A percentile compares a stretch with the other conserved stretches of the same genome.
These are phyloP conservation scores for Drosophila borealis DNA, from an alignment of 2,888 invertebrate genomes.

Conservation along the genomic window DNA sequence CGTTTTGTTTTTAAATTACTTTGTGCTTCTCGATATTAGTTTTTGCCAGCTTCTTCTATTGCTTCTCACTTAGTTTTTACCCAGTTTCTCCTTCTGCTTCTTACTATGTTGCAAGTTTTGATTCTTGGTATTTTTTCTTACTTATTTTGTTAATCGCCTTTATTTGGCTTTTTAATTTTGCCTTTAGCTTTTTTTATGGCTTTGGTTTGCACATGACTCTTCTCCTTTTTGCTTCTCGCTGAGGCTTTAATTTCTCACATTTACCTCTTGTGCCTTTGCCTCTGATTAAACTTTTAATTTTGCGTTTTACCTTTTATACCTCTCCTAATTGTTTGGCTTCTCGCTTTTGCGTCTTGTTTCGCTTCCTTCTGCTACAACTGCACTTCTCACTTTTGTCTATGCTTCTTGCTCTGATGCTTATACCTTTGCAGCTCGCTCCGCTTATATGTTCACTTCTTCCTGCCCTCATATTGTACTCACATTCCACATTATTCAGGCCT, in stretches of 20 bases:
- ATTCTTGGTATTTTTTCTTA: neutral
- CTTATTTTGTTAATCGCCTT: neutral
- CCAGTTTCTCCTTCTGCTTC: neutral
- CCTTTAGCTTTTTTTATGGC: neutral
- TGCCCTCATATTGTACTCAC: neutral
- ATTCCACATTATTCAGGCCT: conserved; percentile 8
- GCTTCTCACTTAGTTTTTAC: neutral
- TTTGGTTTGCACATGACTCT: conserved; percentile 1
- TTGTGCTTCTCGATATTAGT: neutral
- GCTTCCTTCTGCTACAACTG: too few relatives aligned
- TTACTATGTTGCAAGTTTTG: neutral
- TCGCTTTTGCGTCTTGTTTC: neutral
- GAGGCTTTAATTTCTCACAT: neutral
- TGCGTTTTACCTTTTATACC: neutral
- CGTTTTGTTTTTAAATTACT: neutral
- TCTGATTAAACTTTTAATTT: neutral
- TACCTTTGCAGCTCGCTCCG: neutral
- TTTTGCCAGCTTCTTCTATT: neutral
- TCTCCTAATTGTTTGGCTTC: neutral
- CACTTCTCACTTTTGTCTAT: too few relatives aligned
- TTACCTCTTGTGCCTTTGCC: too few relatives aligned
- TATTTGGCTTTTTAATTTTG: neutral
- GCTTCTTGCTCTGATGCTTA: too few relatives aligned
- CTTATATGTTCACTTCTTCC: neutral
- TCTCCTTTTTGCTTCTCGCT: neutral